phyloP scores from a whole-genome alignment of 2,888 invertebrate species.

The Hesperia comma region DNA sequence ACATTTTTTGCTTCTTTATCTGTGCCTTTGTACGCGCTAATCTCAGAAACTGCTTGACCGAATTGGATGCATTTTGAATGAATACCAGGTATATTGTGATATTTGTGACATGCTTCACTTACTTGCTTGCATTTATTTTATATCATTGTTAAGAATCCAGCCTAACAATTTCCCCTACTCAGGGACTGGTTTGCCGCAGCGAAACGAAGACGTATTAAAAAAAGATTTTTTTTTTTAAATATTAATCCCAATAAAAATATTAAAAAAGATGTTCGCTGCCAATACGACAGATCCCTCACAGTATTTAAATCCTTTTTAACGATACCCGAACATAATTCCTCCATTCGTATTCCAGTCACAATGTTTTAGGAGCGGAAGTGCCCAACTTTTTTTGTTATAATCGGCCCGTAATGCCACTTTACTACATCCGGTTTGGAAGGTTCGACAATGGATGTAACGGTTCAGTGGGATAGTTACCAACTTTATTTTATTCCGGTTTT shows the following conservation, averaged over 20 bases:
- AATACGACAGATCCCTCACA: slow-evolving; percentile 2
- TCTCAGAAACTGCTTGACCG: too few relatives aligned
- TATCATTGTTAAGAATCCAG: too few relatives aligned
- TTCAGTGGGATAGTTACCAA: slow-evolving; percentile 1
- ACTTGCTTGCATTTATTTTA: too few relatives aligned
- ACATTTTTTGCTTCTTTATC: too few relatives aligned
- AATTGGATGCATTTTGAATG: too few relatives aligned
- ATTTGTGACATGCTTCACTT: too few relatives aligned
- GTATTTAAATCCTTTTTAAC: slow-evolving; percentile 36
- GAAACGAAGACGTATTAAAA: too few relatives aligned
- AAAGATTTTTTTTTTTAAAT: too few relatives aligned
- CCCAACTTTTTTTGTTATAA: slow-evolving; percentile 60
- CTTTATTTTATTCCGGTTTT: neutral
- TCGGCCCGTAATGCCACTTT: slow-evolving; percentile 64
- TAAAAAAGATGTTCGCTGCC: neutral
- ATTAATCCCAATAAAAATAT: neutral
- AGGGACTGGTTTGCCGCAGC: too few relatives aligned
- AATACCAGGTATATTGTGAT: too few relatives aligned
- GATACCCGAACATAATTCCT: slow-evolving; percentile 57
- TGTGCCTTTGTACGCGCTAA: too few relatives aligned
- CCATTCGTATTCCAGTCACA: slow-evolving; percentile 72
- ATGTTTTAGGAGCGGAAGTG: slow-evolving; percentile 67
- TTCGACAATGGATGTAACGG: slow-evolving; percentile 4
- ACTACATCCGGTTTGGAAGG: slow-evolving; percentile 59
- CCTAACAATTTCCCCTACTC: too few relatives aligned